These are phyloP conservation scores for Aphis craccivora DNA, from an alignment of 1,140 invertebrate genomes.

Conservation along the genomic window DNA sequence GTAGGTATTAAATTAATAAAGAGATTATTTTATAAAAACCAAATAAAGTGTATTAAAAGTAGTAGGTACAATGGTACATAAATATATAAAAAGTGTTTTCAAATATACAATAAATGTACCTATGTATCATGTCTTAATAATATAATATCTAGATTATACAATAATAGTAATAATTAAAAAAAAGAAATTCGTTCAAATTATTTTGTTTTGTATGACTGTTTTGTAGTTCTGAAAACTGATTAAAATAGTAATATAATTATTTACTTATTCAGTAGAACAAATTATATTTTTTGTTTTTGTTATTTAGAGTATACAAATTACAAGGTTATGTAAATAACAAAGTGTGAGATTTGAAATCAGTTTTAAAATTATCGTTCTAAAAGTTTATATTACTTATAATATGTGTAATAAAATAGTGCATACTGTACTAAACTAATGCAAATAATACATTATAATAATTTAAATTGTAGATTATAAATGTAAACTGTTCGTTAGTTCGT, in stretches of 20 bases:
- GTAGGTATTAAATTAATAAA: background rate
- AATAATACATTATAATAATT: background rate
- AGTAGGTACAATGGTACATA: background rate
- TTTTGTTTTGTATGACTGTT: background rate
- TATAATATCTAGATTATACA: background rate
- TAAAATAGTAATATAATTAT: constrained; percentile 16
- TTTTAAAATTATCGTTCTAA: background rate
- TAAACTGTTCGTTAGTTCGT: background rate
- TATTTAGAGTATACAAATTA: background rate
- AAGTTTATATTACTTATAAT: background rate
- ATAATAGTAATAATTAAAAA: background rate
- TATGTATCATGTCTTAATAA: background rate
- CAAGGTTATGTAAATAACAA: background rate
- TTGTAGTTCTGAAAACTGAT: background rate
- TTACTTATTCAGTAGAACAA: background rate
- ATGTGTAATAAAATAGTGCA: background rate
- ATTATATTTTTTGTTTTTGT: background rate
- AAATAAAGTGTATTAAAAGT: background rate
- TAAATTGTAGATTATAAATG: background rate
- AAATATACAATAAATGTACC: background rate
- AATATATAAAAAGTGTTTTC: background rate
- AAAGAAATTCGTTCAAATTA: background rate
- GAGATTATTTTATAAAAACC: background rate
- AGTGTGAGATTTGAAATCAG: background rate
- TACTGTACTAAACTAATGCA: background rate